A percentile compares a stretch with the other conserved stretches of the same genome.
These are phyloP conservation scores for Lacerta bilineata DNA, from an alignment of 2,797 vertebrate species.

Conservation along the genomic window DNA sequence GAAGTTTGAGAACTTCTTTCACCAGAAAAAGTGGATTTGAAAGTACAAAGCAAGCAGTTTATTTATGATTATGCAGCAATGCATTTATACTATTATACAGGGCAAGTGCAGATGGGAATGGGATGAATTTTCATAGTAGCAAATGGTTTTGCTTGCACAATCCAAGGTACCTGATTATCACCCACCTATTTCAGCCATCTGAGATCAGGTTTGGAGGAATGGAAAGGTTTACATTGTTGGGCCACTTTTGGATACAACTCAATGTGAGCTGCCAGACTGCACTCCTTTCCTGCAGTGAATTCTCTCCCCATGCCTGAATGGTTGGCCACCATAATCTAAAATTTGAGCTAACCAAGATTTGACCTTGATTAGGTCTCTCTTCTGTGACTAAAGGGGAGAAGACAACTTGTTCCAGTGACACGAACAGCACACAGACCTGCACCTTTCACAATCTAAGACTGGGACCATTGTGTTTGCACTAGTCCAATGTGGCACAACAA, in stretches of 20 bases:
- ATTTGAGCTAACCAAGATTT: not conserved
- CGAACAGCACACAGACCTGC: no score
- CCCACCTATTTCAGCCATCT: no score
- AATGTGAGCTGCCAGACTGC: no score
- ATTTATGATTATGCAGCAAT: not conserved
- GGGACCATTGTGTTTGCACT: not conserved
- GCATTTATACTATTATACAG: not conserved
- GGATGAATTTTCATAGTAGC: no score
- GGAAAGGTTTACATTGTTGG: no score
- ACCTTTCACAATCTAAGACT: not conserved
- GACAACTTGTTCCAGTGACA: not conserved
- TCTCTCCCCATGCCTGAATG: not conserved
- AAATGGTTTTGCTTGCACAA: no score
- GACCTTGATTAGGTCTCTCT: not conserved
- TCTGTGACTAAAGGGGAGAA: no score
- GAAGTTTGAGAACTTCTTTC: not conserved
- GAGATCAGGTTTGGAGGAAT: no score
- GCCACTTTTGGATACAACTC: not conserved
- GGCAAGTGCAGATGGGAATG: not conserved
- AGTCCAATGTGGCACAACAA: slow-evolving; percentile 8
- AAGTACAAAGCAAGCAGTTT: not conserved
- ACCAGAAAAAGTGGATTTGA: not conserved
- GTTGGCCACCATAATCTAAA: not conserved
- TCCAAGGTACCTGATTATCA: no score
- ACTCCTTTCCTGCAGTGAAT: not conserved